Conservation (phyloP, 2,888 invertebrate genomes). For the Latheticus oryzae region DNA sequence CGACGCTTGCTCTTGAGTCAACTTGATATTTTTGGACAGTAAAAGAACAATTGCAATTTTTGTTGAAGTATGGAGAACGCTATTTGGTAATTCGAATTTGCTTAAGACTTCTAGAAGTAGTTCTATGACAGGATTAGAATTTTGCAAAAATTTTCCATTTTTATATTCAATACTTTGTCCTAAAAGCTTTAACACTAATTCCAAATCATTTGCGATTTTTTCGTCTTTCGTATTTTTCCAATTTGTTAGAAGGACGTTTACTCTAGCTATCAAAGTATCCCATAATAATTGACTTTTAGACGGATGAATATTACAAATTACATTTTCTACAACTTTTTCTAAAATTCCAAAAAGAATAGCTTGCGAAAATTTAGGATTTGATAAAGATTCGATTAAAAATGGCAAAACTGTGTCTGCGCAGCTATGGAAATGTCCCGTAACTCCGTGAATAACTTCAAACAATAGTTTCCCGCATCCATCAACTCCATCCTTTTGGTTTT, state of each 20-base stretch:
- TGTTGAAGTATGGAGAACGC: conserved; percentile 66
- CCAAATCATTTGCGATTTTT: conserved; percentile 44
- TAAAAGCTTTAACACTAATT: conserved; percentile 68
- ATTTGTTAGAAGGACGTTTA: conserved; percentile 52
- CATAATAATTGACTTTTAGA: conserved; percentile 77
- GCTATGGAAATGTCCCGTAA: conserved; percentile 87
- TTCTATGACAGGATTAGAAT: conserved; percentile 71
- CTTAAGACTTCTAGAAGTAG: conserved; percentile 69
- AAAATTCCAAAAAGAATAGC: conserved; percentile 74
- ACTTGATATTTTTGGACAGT: conserved; percentile 71
- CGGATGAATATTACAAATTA: conserved; percentile 72
- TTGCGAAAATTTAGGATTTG: conserved; percentile 68
- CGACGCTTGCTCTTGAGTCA: conserved; percentile 80
- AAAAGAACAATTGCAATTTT: conserved; percentile 72
- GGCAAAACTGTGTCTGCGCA: conserved; percentile 79
- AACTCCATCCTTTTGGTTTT: conserved; percentile 75
- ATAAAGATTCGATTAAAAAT: conserved; percentile 74
- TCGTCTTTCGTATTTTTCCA: conserved; percentile 39
- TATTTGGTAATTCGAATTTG: conserved; percentile 65
- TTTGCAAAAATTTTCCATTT: conserved; percentile 73
- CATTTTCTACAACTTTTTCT: conserved; percentile 73
- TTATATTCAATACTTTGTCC: conserved; percentile 73
- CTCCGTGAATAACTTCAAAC: conserved; percentile 89
- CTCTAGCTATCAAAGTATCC: conserved; percentile 67
- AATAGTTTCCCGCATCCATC: conserved; percentile 87